phyloP scores from a whole-genome alignment of 2,888 invertebrate genomes.

The Taenaris catops region DNA sequence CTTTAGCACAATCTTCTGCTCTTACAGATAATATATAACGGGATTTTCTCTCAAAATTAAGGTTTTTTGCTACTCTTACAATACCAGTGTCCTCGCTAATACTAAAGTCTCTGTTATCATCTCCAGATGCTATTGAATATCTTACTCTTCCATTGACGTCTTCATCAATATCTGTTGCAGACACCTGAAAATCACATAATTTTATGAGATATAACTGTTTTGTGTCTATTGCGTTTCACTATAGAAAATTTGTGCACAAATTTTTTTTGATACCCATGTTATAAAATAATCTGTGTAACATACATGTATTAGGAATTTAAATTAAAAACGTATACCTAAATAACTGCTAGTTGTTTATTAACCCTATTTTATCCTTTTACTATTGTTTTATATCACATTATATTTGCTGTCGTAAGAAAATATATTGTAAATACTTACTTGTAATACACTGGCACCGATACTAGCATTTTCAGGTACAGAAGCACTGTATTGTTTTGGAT shows the following conservation, averaged over 20 bases:
- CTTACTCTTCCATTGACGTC: constrained; percentile 94
- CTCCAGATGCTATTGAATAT: constrained; percentile 93
- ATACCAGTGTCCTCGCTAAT: constrained; percentile 96
- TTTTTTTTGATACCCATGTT: too few species aligned
- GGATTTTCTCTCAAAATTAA: constrained; percentile 95
- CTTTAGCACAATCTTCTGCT: constrained; percentile 93
- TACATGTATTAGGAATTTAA: too few species aligned
- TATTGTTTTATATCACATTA: too few species aligned
- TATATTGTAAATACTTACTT: too few species aligned
- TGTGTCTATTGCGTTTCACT: too few species aligned
- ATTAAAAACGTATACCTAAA: too few species aligned
- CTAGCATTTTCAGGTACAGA: constrained; percentile 96
- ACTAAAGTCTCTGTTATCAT: constrained; percentile 94
- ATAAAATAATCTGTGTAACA: too few species aligned
- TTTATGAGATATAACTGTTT: too few species aligned
- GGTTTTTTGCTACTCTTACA: constrained; percentile 93
- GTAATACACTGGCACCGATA: constrained; percentile 93
- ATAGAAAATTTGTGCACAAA: too few species aligned
- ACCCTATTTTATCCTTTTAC: too few species aligned
- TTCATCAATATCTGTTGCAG: constrained; percentile 93
- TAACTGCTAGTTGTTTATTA: too few species aligned
- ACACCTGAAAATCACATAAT: constrained; percentile 80
- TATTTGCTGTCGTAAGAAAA: too few species aligned
- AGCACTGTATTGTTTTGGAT: constrained; percentile 93
- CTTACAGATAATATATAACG: constrained; percentile 90